phyloP scores from a whole-genome alignment of 2,113 vertebrate genomes.

The Colinus virginianus region DNA sequence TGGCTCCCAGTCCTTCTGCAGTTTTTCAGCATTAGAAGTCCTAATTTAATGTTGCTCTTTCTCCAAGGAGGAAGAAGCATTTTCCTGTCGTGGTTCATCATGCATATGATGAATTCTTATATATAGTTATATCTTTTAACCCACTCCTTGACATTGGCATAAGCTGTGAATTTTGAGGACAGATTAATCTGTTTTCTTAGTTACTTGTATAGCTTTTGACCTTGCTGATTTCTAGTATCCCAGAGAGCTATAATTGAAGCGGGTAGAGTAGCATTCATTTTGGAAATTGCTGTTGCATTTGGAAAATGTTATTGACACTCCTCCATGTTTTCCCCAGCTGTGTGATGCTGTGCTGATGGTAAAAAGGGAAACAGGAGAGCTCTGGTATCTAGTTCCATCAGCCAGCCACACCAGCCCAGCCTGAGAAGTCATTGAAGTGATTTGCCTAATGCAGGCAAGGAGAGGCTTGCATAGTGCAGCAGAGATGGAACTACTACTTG shows the following conservation, averaged over 20 bases:
- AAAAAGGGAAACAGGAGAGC: not conserved
- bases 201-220: constrained; percentile 49
- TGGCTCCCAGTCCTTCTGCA: constrained; percentile 33
- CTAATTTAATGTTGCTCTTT: constrained; percentile 42
- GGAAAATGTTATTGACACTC: constrained; percentile 8
- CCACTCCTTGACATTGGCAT: not conserved
- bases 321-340: constrained; percentile 33
- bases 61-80: not conserved
- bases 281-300: constrained; percentile 51
- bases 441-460: not conserved
- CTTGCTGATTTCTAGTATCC: constrained; percentile 49
- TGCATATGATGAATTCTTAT: not conserved
- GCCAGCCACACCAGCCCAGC: not conserved
- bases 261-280: constrained; percentile 47
- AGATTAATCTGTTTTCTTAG: constrained; percentile 21
- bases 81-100: not conserved
- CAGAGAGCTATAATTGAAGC: constrained; percentile 35
- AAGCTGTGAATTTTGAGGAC: constrained; percentile 44
- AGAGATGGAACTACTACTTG: not conserved
- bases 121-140: constrained; percentile 21
- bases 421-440: not conserved
- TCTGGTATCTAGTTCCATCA: not conserved
- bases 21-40: constrained; percentile 15
- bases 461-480: not conserved
- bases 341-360: not conserved